Evolutionary conservation across 2,888 invertebrate genomes (phyloP).

Genomic region (Brachylomia viminalis): DNA sequence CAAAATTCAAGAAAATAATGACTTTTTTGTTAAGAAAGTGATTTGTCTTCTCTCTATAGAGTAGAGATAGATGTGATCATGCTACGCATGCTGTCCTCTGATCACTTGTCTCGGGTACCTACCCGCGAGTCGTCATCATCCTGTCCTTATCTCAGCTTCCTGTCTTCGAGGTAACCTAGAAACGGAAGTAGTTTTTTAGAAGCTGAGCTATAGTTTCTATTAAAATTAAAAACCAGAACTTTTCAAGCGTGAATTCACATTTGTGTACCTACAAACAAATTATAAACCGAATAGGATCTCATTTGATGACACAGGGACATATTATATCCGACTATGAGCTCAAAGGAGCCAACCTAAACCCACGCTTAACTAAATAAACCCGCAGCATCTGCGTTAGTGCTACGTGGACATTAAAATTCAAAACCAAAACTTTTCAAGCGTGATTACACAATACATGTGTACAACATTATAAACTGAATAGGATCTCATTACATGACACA

Average conservation of each 20-base stretch:
- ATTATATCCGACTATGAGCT: slow-evolving; percentile 11
- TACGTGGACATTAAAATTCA: too few relatives aligned
- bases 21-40: too few relatives aligned
- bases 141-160: too few relatives aligned
- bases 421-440: not conserved
- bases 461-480: slow-evolving; percentile 15
- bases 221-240: not conserved
- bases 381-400: slow-evolving; percentile 24
- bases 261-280: not conserved
- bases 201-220: too few relatives aligned
- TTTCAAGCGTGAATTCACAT: not conserved
- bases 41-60: too few relatives aligned
- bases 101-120: not conserved
- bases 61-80: too few relatives aligned
- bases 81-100: too few relatives aligned
- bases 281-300: slow-evolving; percentile 19
- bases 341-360: slow-evolving; percentile 21
- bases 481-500: slow-evolving; percentile 13
- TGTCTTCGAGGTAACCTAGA: not conserved
- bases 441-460: not conserved
- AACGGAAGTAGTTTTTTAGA: too few relatives aligned
- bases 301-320: slow-evolving; percentile 7
- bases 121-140: too few relatives aligned
- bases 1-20: too few relatives aligned
- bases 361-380: slow-evolving; percentile 30